phyloP scores from a whole-genome alignment of 1,140 invertebrate genomes.

The Harlomillsia oculata region DNA sequence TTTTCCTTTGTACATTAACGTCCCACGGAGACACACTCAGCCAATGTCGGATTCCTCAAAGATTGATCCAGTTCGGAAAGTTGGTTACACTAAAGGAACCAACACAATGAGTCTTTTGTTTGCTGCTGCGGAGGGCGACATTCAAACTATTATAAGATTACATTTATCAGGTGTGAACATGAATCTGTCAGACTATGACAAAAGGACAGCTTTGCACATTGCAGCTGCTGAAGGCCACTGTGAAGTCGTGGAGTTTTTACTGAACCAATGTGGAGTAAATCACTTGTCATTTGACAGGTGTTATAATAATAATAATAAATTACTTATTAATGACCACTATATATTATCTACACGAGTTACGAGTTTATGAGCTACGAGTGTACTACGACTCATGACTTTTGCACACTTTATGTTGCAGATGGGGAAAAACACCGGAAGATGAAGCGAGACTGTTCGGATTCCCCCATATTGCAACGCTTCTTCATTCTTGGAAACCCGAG shows the following conservation, averaged over 20 bases:
- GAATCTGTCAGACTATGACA: conserved; percentile 82
- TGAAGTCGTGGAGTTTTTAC: conserved; percentile 74
- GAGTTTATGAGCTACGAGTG: background rate
- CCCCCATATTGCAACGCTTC: no score
- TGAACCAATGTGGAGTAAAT: conserved; percentile 72
- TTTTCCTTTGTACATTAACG: conserved; percentile 94
- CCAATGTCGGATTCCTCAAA: conserved; percentile 84
- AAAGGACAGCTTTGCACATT: conserved; percentile 71
- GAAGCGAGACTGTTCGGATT: conserved; percentile 77
- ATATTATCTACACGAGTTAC: background rate
- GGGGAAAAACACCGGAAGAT: conserved; percentile 77
- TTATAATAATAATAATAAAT: conserved; percentile 10
- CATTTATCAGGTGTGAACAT: conserved; percentile 88
- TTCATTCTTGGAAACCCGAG: no score
- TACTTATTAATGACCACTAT: background rate
- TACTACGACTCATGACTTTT: background rate
- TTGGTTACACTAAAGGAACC: conserved; percentile 80
- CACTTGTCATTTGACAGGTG: conserved; percentile 65
- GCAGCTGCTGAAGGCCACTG: conserved; percentile 82
- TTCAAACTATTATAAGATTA: conserved; percentile 80
- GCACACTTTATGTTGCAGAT: conserved; percentile 49
- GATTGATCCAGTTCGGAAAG: conserved; percentile 79
- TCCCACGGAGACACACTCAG: no score
- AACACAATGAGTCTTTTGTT: conserved; percentile 89
- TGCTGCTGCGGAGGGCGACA: conserved; percentile 82